Evolutionary conservation across 2,113 vertebrate species (phyloP), one percentile per base, ranked within the genome.

Genomic region (Varanus salvator): DNA sequence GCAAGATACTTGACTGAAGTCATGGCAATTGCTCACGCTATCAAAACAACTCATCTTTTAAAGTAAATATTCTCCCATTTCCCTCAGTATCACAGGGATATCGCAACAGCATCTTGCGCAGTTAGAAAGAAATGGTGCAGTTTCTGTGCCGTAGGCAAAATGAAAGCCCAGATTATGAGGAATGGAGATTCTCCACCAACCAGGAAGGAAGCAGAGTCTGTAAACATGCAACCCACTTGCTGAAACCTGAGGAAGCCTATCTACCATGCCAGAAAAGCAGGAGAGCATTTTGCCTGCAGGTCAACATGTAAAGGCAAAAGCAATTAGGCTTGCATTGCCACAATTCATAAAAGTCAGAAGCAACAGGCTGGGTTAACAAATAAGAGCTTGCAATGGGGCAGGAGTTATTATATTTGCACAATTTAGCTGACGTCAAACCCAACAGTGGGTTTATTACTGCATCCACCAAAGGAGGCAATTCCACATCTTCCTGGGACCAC

Each of bases 71-170:
- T 60, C 31, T 29, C 12, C 15, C 4, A 34, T 48, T 89, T 84
- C 31, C 52, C 78, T 66, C 5, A 50, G 81, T 15, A 21, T 48
- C 23, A 27, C 27, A 84, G 52, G 27, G 48, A 74, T 29, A 23
- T 15, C 34, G 57, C 38, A 48, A 38, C 34, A 85, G 15, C 14
- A 69, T 69, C 44, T 69, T 69, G 25, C 14, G 38, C 82, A 54
- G 38, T 87, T 75, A 15, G 64, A 0, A 90, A 86, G 68, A 90
- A 68, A 0, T 15, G 34, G 68, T 12, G 60, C 23, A 72, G 71
- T 60, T 93, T 87, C 80, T 90, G 31, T n/a, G 25, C 4, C 78
- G 72, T 77, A 91, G 85, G 84, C 54, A 87, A 89, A 60, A n/a
- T 21, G 54, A 44, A 8, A 52, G 6, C 52, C 31, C 50, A 84